Conservation (phyloP, 30 jellyfish, hydroid and myxozoan genomes). For the Catostylus mosaicus region DNA sequence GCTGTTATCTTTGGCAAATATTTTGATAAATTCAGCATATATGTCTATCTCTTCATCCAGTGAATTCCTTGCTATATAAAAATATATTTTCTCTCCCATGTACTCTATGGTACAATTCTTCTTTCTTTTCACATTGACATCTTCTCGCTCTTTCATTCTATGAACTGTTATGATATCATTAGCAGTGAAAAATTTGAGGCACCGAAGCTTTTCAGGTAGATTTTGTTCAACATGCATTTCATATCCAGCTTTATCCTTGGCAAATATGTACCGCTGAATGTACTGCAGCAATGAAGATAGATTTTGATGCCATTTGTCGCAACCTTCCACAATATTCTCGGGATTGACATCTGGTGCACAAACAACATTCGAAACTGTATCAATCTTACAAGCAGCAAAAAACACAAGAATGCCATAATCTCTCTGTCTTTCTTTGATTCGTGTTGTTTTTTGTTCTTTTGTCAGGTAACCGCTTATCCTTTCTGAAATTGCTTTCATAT, state of each 20-base stretch:
- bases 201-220: constrained; percentile 28
- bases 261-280: constrained; percentile 56
- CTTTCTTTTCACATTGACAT: constrained; percentile 28
- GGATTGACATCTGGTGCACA: constrained; percentile 61
- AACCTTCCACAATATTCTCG: constrained; percentile 51
- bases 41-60: constrained; percentile 45
- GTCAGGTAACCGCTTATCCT: not conserved
- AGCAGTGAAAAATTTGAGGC: constrained; percentile 39
- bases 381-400: constrained; percentile 46
- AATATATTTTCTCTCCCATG: constrained; percentile 20
- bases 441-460: not conserved
- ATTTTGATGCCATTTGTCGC: constrained; percentile 61
- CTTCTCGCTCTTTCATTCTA: constrained; percentile 35
- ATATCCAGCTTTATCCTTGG: constrained; percentile 15
- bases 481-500: not conserved
- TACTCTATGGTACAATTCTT: constrained; percentile 30
- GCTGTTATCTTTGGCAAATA: constrained; percentile 10
- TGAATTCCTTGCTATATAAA: constrained; percentile 11
- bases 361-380: constrained; percentile 22
- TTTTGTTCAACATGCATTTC: constrained; percentile 17
- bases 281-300: constrained; percentile 41
- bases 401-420: constrained; percentile 48
- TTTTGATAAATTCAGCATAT: constrained; percentile 27
- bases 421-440: not conserved
- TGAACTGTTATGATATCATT: constrained; percentile 50